These are phyloP conservation scores for Sminthurinus signatus DNA, from an alignment of 1,140 invertebrate species.

Conservation along the genomic window DNA sequence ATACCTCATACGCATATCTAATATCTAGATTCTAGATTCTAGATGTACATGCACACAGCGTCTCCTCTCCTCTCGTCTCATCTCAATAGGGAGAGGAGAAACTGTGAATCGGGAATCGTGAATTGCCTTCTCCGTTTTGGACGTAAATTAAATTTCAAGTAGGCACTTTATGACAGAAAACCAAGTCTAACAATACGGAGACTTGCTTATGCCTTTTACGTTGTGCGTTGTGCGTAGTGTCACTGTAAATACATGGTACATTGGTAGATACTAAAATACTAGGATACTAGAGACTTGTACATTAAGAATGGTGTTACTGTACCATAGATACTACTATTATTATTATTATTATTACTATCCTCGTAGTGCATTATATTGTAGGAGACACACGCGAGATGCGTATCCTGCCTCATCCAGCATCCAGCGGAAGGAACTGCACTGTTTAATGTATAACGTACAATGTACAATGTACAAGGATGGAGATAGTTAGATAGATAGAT, in stretches of 20 bases:
- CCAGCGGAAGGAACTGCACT: background rate
- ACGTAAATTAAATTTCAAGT: constrained; percentile 6
- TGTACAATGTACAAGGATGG: background rate
- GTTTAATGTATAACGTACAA: background rate
- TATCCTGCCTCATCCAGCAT: too few relatives aligned
- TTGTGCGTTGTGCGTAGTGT: background rate
- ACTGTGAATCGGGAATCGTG: background rate
- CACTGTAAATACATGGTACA: background rate
- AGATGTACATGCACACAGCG: too few relatives aligned
- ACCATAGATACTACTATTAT: background rate
- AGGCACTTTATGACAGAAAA: background rate
- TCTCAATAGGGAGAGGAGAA: too few relatives aligned
- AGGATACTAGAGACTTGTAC: background rate
- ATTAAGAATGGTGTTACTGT: background rate
- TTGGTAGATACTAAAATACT: background rate
- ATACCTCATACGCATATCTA: too few relatives aligned
- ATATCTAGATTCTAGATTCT: too few relatives aligned
- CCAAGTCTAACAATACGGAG: too few relatives aligned
- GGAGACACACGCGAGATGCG: too few relatives aligned
- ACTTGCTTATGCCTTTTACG: too few relatives aligned
- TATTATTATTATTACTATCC: background rate
- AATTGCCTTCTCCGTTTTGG: constrained; percentile 3
- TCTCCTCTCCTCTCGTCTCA: too few relatives aligned
- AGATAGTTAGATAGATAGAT: background rate
- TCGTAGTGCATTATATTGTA: too few relatives aligned